Conservation (phyloP, 2,113 vertebrate species). For the Macroglossus sobrinus region DNA sequence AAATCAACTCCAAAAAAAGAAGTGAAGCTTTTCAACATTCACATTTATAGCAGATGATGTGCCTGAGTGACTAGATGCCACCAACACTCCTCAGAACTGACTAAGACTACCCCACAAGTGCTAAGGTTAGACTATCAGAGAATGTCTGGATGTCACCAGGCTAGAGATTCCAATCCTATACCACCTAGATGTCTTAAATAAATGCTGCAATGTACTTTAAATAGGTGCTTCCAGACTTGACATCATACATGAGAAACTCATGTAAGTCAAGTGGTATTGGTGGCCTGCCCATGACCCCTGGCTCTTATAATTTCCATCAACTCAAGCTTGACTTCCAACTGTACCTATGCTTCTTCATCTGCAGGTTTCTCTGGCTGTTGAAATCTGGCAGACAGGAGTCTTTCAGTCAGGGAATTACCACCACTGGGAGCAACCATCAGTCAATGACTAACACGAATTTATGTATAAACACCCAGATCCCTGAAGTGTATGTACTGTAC, state of each 20-base stretch:
- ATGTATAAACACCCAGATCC: neutral
- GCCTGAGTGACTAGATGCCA: neutral
- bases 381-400: neutral
- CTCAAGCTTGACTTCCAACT: neutral
- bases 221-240: neutral
- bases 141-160: neutral
- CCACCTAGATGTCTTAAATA: neutral
- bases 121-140: neutral
- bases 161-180: neutral
- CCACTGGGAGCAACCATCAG: neutral
- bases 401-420: neutral
- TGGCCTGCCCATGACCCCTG: neutral
- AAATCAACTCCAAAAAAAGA: neutral
- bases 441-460: neutral
- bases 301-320: neutral
- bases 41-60: neutral
- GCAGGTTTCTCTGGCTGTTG: neutral
- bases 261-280: neutral
- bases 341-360: neutral
- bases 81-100: neutral
- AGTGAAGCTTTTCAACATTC: neutral
- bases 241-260: neutral
- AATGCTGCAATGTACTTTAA: neutral
- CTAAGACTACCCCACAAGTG: neutral
- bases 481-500: rapidly evolving